Conservation (phyloP, 2,888 invertebrate species). For the Andrena camellia region DNA sequence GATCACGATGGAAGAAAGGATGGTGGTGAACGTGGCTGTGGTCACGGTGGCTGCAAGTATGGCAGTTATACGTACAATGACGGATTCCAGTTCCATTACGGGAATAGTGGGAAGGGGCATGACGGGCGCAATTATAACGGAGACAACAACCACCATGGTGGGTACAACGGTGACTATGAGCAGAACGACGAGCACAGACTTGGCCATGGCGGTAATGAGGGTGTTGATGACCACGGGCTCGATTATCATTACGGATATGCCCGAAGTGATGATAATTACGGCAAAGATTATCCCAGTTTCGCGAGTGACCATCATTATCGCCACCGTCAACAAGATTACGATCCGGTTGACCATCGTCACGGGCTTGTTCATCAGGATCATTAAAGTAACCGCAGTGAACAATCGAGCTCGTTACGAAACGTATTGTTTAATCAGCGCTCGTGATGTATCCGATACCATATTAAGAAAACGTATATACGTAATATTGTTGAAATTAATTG, state of each 20-base stretch:
- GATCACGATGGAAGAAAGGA: slow-evolving; percentile 66
- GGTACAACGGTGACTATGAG: neutral
- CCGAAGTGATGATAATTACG: slow-evolving; percentile 18
- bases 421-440: neutral
- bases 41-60: slow-evolving; percentile 4
- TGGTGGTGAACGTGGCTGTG: slow-evolving; percentile 53
- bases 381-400: neutral
- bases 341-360: slow-evolving; percentile 9
- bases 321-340: slow-evolving; percentile 10
- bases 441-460: neutral
- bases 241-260: slow-evolving; percentile 25
- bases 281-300: slow-evolving; percentile 32
- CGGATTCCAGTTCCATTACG: slow-evolving; percentile 36
- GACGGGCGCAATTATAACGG: neutral
- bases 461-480: neutral
- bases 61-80: slow-evolving; percentile 25
- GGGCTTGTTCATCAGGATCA: slow-evolving; percentile 1
- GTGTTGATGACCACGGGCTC: slow-evolving; percentile 24
- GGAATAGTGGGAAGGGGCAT: neutral
- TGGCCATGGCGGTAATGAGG: slow-evolving; percentile 13
- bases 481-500: neutral
- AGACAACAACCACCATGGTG: neutral
- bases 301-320: slow-evolving; percentile 13
- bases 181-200: slow-evolving; percentile 20
- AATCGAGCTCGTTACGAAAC: neutral